These are phyloP conservation scores for Limenitis camilla DNA, from an alignment of 2,888 invertebrate genomes.

Conservation along the genomic window DNA sequence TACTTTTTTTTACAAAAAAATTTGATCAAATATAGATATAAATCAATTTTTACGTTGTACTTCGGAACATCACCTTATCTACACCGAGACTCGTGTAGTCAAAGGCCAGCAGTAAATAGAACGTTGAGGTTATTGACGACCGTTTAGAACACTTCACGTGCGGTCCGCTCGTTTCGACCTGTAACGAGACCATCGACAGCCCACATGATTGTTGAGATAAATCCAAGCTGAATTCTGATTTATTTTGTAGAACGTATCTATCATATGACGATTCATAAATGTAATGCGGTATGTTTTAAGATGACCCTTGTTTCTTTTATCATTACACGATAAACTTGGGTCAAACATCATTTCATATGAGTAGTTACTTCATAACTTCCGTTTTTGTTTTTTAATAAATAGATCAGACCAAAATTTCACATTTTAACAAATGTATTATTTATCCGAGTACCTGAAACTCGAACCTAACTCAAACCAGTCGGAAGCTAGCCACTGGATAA, in stretches of 20 bases:
- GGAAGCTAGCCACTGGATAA: too few species aligned
- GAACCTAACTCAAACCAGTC: too few species aligned
- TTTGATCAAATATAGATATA: too few species aligned
- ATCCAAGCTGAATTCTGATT: constrained; percentile 7
- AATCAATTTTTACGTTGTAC: neutral
- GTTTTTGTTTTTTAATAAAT: neutral
- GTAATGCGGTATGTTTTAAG: too few species aligned
- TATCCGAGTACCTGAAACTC: too few species aligned
- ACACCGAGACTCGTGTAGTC: constrained; percentile 4
- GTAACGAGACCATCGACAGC: constrained; percentile 21
- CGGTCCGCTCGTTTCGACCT: constrained; percentile 14
- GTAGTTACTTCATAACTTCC: too few species aligned
- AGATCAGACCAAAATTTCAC: too few species aligned
- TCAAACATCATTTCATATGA: too few species aligned
- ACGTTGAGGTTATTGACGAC: constrained; percentile 20
- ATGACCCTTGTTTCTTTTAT: too few species aligned
- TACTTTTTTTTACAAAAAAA: too few species aligned
- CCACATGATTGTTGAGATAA: constrained; percentile 15
- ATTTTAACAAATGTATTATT: too few species aligned
- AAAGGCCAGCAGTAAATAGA: constrained; percentile 14
- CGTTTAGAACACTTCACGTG: constrained; percentile 20
- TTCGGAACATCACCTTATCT: neutral
- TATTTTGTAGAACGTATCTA: neutral
- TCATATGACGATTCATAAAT: neutral
- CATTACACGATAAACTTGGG: too few species aligned